phyloP scores from a whole-genome alignment of 1,140 invertebrate genomes.

The Bombyx mandarina region DNA sequence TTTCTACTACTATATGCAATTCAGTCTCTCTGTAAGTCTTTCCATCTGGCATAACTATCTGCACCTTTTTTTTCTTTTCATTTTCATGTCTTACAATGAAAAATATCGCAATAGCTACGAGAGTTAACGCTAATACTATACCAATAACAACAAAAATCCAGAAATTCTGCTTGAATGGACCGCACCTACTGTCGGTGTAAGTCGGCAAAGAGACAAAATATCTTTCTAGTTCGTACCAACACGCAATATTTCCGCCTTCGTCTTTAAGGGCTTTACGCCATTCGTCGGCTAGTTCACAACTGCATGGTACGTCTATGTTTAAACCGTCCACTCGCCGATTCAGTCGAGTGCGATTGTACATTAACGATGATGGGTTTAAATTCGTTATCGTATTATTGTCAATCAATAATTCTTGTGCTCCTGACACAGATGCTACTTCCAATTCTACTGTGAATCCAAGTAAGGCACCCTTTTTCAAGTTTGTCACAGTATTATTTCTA shows the following conservation, averaged over 20 bases:
- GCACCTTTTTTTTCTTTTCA: conserved; percentile 65
- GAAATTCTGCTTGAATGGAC: conserved; percentile 52
- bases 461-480: conserved; percentile 74
- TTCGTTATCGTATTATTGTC: conserved; percentile 75
- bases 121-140: conserved; percentile 51
- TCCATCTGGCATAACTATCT: conserved; percentile 83
- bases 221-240: conserved; percentile 50
- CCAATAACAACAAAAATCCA: conserved; percentile 58
- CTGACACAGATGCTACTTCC: conserved; percentile 43
- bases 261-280: conserved; percentile 43
- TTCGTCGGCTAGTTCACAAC: conserved; percentile 67
- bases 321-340: conserved; percentile 72
- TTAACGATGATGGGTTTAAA: conserved; percentile 73
- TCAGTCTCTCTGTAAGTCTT: conserved; percentile 87
- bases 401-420: conserved; percentile 72
- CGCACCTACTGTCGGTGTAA: conserved; percentile 48
- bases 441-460: conserved; percentile 71
- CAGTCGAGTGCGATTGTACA: conserved; percentile 73
- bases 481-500: conserved; percentile 75
- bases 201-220: conserved; percentile 50
- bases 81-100: conserved; percentile 50
- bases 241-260: conserved; percentile 46
- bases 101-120: conserved; percentile 42
- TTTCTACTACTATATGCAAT: conserved; percentile 86
- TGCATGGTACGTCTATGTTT: conserved; percentile 73